Conservation (phyloP, 2,113 vertebrate species). For the Zapornia atra region DNA sequence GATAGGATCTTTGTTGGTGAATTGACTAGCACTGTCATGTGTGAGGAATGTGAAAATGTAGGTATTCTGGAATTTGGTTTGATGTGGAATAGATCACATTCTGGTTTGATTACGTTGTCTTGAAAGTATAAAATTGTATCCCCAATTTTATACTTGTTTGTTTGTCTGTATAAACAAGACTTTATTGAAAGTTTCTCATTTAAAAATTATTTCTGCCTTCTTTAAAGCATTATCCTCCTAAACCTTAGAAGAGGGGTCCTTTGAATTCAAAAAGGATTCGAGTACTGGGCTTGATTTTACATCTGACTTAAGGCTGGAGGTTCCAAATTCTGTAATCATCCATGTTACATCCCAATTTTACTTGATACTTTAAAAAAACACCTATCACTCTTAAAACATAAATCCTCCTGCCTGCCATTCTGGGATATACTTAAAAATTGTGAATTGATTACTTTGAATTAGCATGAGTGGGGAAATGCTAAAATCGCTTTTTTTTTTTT, state of each 20-base stretch:
- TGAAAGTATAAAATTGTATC: constrained; percentile 62
- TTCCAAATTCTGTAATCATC: constrained; percentile 24
- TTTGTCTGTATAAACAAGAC: constrained; percentile 43
- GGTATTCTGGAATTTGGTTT: constrained; percentile 77
- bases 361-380: background rate
- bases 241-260: background rate
- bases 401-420: constrained; percentile 4
- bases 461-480: constrained; percentile 52
- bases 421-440: background rate
- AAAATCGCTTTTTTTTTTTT: background rate
- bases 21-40: constrained; percentile 98
- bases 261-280: constrained; percentile 24
- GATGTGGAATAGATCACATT: constrained; percentile 62
- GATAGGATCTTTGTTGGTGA: constrained; percentile 98
- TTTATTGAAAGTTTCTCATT: constrained; percentile 18
- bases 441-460: background rate
- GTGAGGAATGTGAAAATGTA: constrained; percentile 98
- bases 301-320: constrained; percentile 19
- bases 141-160: constrained; percentile 59
- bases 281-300: background rate
- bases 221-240: constrained; percentile 54
- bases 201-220: constrained; percentile 13
- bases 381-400: background rate
- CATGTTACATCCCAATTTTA: background rate
- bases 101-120: constrained; percentile 49